These are phyloP conservation scores for Papilio dardanus DNA, from an alignment of 1,140 invertebrate genomes.

Conservation along the genomic window DNA sequence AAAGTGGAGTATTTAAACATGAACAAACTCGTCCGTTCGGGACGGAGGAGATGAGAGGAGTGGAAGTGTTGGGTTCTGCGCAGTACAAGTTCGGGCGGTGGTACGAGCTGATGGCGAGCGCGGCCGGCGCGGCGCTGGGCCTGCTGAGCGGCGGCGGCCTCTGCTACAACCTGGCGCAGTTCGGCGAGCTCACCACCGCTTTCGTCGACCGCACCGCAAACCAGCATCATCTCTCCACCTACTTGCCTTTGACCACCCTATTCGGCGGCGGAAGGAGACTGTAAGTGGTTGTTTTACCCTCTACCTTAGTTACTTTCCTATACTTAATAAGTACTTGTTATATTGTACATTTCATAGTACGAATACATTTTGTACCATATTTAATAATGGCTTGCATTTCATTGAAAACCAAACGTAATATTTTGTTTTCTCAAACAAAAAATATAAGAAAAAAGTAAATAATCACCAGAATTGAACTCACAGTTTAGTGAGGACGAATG, in stretches of 20 bases:
- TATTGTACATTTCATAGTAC: no score
- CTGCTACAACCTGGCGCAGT: slow-evolving; percentile 87
- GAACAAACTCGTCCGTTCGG: no score
- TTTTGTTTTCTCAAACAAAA: no score
- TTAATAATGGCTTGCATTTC: no score
- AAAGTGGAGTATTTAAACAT: no score
- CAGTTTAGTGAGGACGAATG: no score
- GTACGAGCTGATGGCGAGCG: slow-evolving; percentile 62
- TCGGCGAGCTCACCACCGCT: slow-evolving; percentile 87
- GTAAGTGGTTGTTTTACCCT: slow-evolving; percentile 76
- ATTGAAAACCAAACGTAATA: no score
- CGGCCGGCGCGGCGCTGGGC: slow-evolving; percentile 66
- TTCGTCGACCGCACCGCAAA: slow-evolving; percentile 83
- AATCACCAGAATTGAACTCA: no score
- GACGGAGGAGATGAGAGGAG: no score
- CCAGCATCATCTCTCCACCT: slow-evolving; percentile 65
- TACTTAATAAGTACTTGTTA: no score
- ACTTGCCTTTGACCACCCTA: slow-evolving; percentile 74
- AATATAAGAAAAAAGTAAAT: no score
- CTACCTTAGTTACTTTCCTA: neutral
- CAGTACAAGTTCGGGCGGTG: neutral
- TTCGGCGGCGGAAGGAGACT: slow-evolving; percentile 82
- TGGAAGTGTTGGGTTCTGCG: neutral
- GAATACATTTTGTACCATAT: no score
- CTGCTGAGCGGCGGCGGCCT: slow-evolving; percentile 76